These are phyloP conservation scores for Tursiops truncatus DNA, from an alignment of 2,113 vertebrate species.

Conservation along the genomic window DNA sequence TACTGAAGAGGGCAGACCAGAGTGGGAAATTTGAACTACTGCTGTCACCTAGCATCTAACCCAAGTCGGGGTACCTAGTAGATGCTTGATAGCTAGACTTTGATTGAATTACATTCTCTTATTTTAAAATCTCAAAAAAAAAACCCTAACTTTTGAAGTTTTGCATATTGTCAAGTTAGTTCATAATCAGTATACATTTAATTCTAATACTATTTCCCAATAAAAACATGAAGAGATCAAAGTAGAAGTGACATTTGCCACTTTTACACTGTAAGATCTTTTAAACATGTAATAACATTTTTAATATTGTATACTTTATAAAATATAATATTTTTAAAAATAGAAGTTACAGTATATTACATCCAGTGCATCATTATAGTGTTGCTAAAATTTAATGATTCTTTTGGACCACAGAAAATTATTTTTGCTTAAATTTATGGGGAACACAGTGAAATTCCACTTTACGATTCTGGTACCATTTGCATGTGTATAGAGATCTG, in stretches of 20 bases:
- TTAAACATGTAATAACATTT: neutral
- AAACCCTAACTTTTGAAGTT: neutral
- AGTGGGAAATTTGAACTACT: neutral
- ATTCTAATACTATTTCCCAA: conserved; percentile 33
- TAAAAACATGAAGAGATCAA: conserved; percentile 6
- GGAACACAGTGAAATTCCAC: conserved; percentile 2
- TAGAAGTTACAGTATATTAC: neutral
- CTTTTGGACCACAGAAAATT: conserved; percentile 18
- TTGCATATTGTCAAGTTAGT: neutral
- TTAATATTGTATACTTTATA: neutral
- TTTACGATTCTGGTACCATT: neutral
- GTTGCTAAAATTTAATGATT: neutral
- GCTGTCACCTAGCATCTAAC: neutral
- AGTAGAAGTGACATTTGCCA: neutral
- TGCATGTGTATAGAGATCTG: neutral
- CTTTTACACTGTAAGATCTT: neutral
- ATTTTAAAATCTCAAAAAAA: neutral
- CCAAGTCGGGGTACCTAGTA: neutral
- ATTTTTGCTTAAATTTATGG: neutral
- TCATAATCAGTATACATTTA: conserved; percentile 21
- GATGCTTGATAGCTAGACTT: neutral
- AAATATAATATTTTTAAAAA: neutral
- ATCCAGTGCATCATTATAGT: neutral
- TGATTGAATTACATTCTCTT: neutral
- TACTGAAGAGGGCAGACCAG: neutral